phyloP scores from a whole-genome alignment of 2,113 vertebrate species.

The Puffinus mauretanicus region DNA sequence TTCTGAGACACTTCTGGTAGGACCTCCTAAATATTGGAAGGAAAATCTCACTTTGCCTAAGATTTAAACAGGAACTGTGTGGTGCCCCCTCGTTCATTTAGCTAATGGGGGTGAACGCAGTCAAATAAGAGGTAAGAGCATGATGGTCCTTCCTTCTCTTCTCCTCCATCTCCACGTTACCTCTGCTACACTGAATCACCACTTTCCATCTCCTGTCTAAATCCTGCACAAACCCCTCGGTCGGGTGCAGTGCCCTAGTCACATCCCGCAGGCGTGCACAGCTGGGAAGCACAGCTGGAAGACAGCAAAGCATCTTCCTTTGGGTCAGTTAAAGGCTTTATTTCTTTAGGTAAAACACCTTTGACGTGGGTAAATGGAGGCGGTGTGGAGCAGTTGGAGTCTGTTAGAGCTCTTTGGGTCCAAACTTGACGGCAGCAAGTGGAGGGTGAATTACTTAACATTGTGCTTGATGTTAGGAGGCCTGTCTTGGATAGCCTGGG shows the following conservation, averaged over 20 bases:
- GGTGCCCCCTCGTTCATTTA: neutral
- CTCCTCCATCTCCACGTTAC: neutral
- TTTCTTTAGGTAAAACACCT: neutral
- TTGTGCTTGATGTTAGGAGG: neutral
- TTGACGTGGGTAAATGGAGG: neutral
- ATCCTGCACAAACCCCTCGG: neutral
- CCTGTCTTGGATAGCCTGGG: neutral
- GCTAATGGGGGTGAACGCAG: neutral
- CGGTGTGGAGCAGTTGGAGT: neutral
- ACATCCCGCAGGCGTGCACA: neutral
- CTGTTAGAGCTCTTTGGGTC: neutral
- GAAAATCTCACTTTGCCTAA: neutral
- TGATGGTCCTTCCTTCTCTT: neutral
- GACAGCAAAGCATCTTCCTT: neutral
- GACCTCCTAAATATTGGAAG: neutral
- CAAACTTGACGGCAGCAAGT: neutral
- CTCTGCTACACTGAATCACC: neutral
- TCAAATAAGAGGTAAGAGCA: neutral
- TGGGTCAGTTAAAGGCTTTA: neutral
- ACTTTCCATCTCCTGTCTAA: neutral
- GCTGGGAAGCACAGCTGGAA: neutral
- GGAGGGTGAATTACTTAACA: neutral
- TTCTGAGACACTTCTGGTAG: neutral
- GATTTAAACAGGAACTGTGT: neutral
- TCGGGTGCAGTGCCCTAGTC: neutral